These are phyloP conservation scores for Ecliptopera silaceata DNA, from an alignment of 2,888 invertebrate species.

Conservation along the genomic window DNA sequence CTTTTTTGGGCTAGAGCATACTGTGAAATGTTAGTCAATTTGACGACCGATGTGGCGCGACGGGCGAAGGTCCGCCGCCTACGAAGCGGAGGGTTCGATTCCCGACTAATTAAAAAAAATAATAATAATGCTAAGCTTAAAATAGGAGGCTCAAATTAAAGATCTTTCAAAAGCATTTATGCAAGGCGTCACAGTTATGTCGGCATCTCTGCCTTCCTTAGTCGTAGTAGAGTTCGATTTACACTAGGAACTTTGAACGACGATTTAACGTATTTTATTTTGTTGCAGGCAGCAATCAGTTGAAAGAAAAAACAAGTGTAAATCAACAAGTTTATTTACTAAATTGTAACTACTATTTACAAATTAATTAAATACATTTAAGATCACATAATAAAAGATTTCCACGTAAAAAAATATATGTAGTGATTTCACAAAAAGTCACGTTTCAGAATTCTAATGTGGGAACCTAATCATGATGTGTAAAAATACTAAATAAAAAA, in stretches of 20 bases:
- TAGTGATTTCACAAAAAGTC: background rate
- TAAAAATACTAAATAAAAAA: background rate
- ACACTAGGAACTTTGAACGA: too few species aligned
- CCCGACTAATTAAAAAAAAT: too few species aligned
- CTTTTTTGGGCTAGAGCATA: too few species aligned
- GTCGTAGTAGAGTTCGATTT: background rate
- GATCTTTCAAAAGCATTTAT: too few species aligned
- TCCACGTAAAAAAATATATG: background rate
- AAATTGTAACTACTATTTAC: slow-evolving; percentile 11
- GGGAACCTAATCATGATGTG: background rate
- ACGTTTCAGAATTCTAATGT: background rate
- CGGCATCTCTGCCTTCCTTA: too few species aligned
- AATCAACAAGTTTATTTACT: slow-evolving; percentile 5
- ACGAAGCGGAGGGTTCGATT: too few species aligned
- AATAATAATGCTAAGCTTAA: too few species aligned
- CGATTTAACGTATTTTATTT: background rate
- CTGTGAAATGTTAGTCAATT: too few species aligned
- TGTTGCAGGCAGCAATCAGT: slow-evolving; percentile 21
- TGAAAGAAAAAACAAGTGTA: slow-evolving; percentile 1
- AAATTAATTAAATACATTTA: background rate
- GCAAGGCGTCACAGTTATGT: too few species aligned
- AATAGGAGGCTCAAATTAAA: too few species aligned
- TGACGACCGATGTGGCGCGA: too few species aligned
- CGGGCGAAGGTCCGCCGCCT: too few species aligned
- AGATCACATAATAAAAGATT: slow-evolving; percentile 1